phyloP scores from a whole-genome alignment of 2,888 invertebrate species.

The Crocallis elinguaria region DNA sequence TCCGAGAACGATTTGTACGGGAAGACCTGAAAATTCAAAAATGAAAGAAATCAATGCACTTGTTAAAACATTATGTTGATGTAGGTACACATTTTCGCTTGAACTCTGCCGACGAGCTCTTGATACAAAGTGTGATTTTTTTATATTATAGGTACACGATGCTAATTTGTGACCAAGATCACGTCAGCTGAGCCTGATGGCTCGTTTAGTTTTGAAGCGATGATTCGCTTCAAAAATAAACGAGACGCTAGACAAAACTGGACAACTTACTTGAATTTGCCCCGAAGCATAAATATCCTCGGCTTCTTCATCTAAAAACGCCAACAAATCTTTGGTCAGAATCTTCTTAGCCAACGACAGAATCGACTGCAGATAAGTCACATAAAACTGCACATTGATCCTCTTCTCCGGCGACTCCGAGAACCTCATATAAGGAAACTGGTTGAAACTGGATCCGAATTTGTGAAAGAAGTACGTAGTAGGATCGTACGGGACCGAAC shows the following conservation, averaged over 20 bases:
- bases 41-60: not conserved
- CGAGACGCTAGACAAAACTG: no score
- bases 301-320: constrained; percentile 93
- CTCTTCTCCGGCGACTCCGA: constrained; percentile 89
- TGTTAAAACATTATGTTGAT: not conserved
- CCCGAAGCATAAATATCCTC: constrained; percentile 90
- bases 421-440: constrained; percentile 92
- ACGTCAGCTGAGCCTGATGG: no score
- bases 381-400: constrained; percentile 87
- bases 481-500: constrained; percentile 90
- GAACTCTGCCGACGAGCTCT: no score
- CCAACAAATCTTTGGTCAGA: constrained; percentile 92
- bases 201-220: no score
- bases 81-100: no score
- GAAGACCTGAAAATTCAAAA: constrained; percentile 85
- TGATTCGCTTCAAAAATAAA: no score
- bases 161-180: no score
- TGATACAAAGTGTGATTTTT: no score
- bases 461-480: constrained; percentile 95
- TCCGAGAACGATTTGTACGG: constrained; percentile 98
- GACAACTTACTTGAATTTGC: constrained; percentile 86
- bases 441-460: constrained; percentile 96
- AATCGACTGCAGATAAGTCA: constrained; percentile 92
- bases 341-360: constrained; percentile 92
- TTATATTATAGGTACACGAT: no score